phyloP scores from a whole-genome alignment of 64 coral and sea anemone genomes.

The Montipora sp. region DNA sequence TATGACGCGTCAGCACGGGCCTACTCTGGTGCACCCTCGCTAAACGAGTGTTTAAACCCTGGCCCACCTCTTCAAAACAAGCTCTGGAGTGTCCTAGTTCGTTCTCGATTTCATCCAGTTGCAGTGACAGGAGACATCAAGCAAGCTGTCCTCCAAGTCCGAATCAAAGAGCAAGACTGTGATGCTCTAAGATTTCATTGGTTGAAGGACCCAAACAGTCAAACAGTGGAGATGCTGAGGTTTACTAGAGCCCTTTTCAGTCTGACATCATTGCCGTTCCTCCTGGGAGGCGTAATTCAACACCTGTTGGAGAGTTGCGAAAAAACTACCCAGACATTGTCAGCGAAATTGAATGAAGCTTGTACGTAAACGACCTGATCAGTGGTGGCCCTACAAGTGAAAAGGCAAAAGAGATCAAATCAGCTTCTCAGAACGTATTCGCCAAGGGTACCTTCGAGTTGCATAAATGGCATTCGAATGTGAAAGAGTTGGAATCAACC shows the following conservation, averaged over 20 bases:
- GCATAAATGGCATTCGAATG: too few relatives aligned
- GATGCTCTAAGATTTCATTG: constrained; percentile 1
- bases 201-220: constrained; percentile 19
- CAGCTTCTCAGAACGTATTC: background rate
- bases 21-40: background rate
- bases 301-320: background rate
- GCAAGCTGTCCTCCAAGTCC: constrained; percentile 21
- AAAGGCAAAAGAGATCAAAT: constrained; percentile 40
- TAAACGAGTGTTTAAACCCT: constrained; percentile 7
- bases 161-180: constrained; percentile 16
- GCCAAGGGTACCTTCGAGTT: too few relatives aligned
- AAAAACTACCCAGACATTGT: constrained; percentile 6
- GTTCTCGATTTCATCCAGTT: constrained; percentile 2
- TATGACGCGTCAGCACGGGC: background rate
- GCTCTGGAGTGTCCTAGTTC: constrained; percentile 34
- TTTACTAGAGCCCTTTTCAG: constrained; percentile 19
- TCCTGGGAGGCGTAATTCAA: constrained; percentile 7
- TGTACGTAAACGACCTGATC: constrained; percentile 44
- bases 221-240: constrained; percentile 15
- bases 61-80: constrained; percentile 20
- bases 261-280: constrained; percentile 3
- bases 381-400: constrained; percentile 38
- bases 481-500: too few relatives aligned
- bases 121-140: constrained; percentile 14
- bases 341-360: constrained; percentile 26